Evolutionary conservation across 2,113 vertebrate species (phyloP).

Genomic region (Nanorana parkeri): DNA sequence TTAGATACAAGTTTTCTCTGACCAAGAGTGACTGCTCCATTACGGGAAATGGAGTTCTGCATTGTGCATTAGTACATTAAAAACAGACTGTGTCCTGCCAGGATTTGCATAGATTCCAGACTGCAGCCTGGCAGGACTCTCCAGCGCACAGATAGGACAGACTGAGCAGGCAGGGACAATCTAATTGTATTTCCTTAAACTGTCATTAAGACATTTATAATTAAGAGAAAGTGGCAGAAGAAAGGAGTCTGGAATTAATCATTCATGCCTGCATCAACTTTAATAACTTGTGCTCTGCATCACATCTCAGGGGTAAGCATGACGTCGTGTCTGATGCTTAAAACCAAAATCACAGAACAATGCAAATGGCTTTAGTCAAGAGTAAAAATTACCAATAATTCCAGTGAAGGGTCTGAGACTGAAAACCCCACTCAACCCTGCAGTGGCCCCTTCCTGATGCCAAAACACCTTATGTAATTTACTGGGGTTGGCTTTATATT

Average conservation of each 20-base stretch:
- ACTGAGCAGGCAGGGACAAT: conserved; percentile 9
- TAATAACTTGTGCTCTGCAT: conserved; percentile 23
- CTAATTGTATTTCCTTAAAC: conserved; percentile 51
- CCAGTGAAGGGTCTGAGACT: no score
- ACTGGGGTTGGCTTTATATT: no score
- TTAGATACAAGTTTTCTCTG: neutral
- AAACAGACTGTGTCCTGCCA: neutral
- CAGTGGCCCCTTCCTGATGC: no score
- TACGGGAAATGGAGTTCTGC: neutral
- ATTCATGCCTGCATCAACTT: conserved; percentile 46
- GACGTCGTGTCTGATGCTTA: neutral
- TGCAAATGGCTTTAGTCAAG: no score
- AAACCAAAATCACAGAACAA: no score
- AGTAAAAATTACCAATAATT: no score
- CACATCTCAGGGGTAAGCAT: neutral
- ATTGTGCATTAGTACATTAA: conserved; percentile 18
- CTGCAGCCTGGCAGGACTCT: conserved; percentile 3
- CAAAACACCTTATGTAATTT: no score
- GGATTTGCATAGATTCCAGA: conserved; percentile 51
- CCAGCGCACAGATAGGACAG: conserved; percentile 17
- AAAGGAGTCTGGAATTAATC: conserved; percentile 24
- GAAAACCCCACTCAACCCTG: no score
- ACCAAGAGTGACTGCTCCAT: neutral
- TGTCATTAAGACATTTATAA: conserved; percentile 57
- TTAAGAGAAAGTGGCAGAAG: conserved; percentile 44